Percentiles rank a stretch among this genome's conserved stretches.
These are phyloP conservation scores for Entomobrya multifasciata DNA, from an alignment of 2,888 invertebrate species.

Conservation along the genomic window DNA sequence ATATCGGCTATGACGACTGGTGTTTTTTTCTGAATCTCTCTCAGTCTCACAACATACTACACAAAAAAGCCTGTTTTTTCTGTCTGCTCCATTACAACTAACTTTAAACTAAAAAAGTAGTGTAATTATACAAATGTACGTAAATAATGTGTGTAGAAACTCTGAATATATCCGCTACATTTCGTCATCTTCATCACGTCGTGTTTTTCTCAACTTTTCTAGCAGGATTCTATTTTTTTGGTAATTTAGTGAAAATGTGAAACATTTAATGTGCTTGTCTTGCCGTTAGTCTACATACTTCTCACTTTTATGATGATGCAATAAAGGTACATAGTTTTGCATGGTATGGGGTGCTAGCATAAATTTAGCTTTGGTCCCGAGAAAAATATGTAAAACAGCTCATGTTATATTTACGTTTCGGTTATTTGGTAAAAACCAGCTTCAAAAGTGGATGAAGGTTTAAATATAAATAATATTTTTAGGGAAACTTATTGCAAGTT, in stretches of 20 bases:
- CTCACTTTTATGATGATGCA: no score
- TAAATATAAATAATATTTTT: background rate
- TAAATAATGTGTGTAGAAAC: background rate
- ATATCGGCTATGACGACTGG: background rate
- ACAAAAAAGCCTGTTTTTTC: background rate
- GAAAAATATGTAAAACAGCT: no score
- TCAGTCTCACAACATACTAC: no score
- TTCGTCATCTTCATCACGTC: background rate
- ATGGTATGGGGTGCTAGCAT: no score
- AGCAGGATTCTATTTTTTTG: conserved; percentile 4
- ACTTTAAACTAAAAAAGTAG: background rate
- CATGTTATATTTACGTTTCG: background rate
- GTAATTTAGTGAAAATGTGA: conserved; percentile 24
- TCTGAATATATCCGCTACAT: background rate
- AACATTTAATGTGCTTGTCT: conserved; percentile 21
- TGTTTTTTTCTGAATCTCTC: no score
- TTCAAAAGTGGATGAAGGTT: no score
- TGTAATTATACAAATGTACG: background rate
- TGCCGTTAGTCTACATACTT: no score
- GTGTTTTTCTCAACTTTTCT: conserved; percentile 27
- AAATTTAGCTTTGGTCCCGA: no score
- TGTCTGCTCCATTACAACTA: background rate
- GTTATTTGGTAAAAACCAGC: background rate
- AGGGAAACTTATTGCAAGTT: conserved; percentile 15
- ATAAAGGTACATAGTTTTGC: no score